Evolutionary conservation across 2,113 vertebrate genomes (phyloP), one percentile per base, ranked within the genome.

Genomic region (Hymenochirus boettgeri): DNA sequence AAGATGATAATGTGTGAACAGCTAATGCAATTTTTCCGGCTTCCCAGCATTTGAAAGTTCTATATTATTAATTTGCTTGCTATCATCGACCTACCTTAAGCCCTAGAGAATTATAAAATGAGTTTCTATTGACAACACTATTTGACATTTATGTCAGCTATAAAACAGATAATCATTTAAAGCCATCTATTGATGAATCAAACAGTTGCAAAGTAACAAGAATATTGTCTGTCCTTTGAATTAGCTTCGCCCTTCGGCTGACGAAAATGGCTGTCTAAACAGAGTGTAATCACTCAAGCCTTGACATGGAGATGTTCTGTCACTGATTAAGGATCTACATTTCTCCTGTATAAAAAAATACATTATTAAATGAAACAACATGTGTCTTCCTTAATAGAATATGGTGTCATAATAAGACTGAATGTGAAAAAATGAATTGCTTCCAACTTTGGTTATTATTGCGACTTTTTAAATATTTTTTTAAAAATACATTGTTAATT

Each of bases 371-470:
- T 79, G 72, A 72, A 70, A 75, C 79, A 85, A 79, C 80, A 85
- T 84, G 77, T 81, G 81, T 83, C 81, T 79, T 66, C 76, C 80
- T 81, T 86, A 87, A 87, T 85, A 76, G 82, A 86, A 85, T 82
- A n/a, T n/a, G n/a, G n/a, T n/a, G n/a, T n/a, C n/a, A n/a, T n/a
- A n/a, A n/a, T n/a, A n/a, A n/a, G n/a, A n/a, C n/a, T n/a, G n/a
- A n/a, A n/a, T n/a, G n/a, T n/a, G n/a, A n/a, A n/a, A n/a, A n/a
- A n/a, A n/a, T n/a, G n/a, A n/a, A n/a, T n/a, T n/a, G n/a, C n/a
- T n/a, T n/a, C n/a, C n/a, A n/a, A n/a, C n/a, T n/a, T n/a, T n/a
- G n/a, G n/a, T n/a, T n/a, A n/a, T n/a, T n/a, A n/a, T n/a, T n/a
- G n/a, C n/a, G n/a, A n/a, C n/a, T n/a, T n/a, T n/a, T n/a, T n/a